These are phyloP conservation scores for Pituophis catenifer DNA, from an alignment of 2,113 vertebrate genomes.

Conservation along the genomic window DNA sequence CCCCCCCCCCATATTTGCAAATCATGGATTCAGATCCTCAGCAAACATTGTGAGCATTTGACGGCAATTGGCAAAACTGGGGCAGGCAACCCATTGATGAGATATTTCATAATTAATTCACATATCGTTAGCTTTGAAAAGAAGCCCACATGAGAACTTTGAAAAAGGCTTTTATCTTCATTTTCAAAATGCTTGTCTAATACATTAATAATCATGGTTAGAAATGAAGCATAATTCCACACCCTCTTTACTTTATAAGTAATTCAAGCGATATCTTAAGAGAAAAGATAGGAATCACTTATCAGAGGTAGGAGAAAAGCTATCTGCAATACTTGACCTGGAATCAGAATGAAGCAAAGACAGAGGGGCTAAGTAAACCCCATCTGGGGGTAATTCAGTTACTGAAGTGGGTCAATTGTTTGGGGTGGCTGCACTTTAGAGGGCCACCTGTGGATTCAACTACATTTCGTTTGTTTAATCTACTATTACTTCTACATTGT, in stretches of 20 bases:
- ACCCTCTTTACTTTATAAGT: constrained; percentile 10
- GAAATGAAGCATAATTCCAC: constrained; percentile 15
- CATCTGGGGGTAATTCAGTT: not conserved
- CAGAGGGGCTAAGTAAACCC: not conserved
- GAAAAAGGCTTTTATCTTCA: constrained; percentile 1
- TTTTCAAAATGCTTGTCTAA: constrained; percentile 27
- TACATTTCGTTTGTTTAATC: not conserved
- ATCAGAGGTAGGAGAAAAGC: not conserved
- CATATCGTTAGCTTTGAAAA: constrained; percentile 27
- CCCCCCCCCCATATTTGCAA: not conserved
- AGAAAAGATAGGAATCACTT: constrained; percentile 7
- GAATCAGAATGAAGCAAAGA: not conserved
- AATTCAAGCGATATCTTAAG: constrained; percentile 9
- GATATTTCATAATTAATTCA: constrained; percentile 38
- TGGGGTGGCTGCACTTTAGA: not conserved
- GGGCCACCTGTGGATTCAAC: not conserved
- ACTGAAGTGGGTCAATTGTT: not conserved
- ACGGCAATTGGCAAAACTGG: constrained; percentile 31
- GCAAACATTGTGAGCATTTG: constrained; percentile 36
- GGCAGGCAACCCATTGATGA: not conserved
- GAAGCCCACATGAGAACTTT: constrained; percentile 26
- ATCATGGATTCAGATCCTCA: constrained; percentile 16
- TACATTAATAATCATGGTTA: constrained; percentile 17
- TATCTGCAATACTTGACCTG: not conserved
- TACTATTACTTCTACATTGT: not conserved